Conservation (phyloP, 2,888 invertebrate species). For the Amblyteles armatorius region DNA sequence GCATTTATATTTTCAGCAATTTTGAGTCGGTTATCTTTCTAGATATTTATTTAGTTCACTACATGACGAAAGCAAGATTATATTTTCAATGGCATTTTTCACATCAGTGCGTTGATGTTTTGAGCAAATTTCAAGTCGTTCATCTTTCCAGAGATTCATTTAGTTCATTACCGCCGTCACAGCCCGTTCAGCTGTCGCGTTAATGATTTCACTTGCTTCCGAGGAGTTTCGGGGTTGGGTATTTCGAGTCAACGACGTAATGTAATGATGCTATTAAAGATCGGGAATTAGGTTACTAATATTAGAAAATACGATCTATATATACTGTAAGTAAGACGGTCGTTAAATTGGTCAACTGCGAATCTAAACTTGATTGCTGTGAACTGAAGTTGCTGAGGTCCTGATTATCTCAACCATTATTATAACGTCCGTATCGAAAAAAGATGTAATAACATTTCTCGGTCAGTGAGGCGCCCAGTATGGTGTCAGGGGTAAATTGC, state of each 20-base stretch:
- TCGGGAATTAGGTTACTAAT: conserved; percentile 19
- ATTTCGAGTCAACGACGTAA: conserved; percentile 31
- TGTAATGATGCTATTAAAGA: conserved; percentile 24
- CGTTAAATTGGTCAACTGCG: conserved; percentile 10
- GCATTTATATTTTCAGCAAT: too few relatives aligned
- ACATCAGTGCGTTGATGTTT: neutral
- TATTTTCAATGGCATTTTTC: too few relatives aligned
- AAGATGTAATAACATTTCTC: too few relatives aligned
- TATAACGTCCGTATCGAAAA: neutral
- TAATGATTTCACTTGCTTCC: neutral
- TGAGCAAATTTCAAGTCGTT: conserved; percentile 1
- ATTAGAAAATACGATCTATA: conserved; percentile 19
- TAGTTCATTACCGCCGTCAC: neutral
- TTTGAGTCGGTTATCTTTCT: too few relatives aligned
- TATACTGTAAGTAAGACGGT: neutral
- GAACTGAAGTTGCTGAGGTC: neutral
- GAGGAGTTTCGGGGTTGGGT: neutral
- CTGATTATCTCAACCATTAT: neutral
- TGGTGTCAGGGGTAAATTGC: too few relatives aligned
- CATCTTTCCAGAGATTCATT: neutral
- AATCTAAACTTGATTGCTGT: neutral
- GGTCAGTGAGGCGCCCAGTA: too few relatives aligned
- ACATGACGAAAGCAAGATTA: too few relatives aligned
- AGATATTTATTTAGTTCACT: too few relatives aligned
- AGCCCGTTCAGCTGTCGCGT: neutral